phyloP scores from a whole-genome alignment of 1,140 invertebrate genomes.

The Thrips palmi region DNA sequence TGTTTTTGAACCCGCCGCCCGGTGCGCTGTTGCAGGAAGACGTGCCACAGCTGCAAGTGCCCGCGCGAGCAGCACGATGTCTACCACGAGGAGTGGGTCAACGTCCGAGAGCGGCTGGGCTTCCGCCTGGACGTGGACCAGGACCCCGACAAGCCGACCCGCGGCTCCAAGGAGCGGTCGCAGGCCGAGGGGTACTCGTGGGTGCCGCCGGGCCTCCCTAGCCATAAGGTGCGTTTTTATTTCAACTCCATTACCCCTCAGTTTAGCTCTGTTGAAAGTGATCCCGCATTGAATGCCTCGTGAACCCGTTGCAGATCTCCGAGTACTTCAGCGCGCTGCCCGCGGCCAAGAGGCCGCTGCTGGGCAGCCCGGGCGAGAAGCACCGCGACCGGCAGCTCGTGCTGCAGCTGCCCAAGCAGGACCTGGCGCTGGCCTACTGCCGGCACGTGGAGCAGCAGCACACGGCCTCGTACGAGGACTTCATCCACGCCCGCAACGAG shows the following conservation, averaged over 20 bases:
- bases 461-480: constrained; percentile 65
- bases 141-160: constrained; percentile 16
- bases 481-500: constrained; percentile 80
- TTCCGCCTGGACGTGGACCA: constrained; percentile 35
- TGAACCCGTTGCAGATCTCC: constrained; percentile 28
- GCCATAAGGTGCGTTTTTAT: constrained; percentile 29
- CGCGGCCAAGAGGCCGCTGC: constrained; percentile 52
- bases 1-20: neutral
- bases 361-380: constrained; percentile 58
- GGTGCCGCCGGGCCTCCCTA: constrained; percentile 58
- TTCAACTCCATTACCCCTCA: neutral
- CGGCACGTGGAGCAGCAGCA: constrained; percentile 63
- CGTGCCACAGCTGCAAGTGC: constrained; percentile 76
- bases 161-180: constrained; percentile 17
- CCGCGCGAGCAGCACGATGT: constrained; percentile 68
- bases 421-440: constrained; percentile 75
- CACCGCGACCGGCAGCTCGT: constrained; percentile 66
- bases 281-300: neutral
- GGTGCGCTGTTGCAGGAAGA: constrained; percentile 53
- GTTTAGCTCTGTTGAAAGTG: neutral
- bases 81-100: constrained; percentile 72
- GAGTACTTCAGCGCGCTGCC: constrained; percentile 60
- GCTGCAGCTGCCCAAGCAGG: constrained; percentile 83
- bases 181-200: constrained; percentile 46
- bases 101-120: constrained; percentile 59